Base-by-base conservation (phyloP, 1,140 invertebrate genomes). In the Drosophila littoralis region DNA sequence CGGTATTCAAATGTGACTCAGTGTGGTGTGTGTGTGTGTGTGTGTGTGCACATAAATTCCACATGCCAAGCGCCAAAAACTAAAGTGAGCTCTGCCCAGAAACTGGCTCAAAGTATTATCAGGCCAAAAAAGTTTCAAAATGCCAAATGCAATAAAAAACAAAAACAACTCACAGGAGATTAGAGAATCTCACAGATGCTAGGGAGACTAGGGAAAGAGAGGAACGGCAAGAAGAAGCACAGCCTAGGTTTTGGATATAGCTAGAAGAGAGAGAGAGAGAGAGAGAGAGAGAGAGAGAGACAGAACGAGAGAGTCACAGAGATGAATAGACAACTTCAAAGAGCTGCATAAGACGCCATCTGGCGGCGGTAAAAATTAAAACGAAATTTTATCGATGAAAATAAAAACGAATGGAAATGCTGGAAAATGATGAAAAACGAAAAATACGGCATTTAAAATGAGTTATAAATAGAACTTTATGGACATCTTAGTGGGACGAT, bases 21-120 rank as follows among this genome's bases (percentile, higher is more conserved):
- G 22, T 28, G 22, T 28, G 22, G 2, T 22, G 22, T 22, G 22
- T 2, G 22, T 28, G 22, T 28, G 22, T 28, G 22, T 22, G 28
- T 52, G 46, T 68, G 32, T 36, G 66, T 3, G 40, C 55, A 68
- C 59, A 88, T 79, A 88, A 88, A 88, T 86, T 86, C 61, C 68
- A 86, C 70, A 60, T 82, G 82, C 83, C 75, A 88, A 86, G 81
- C 67, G 77, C 84, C 64, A 79, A 60, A 74, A 82, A 85, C 68
- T 73, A 81, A 71, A 85, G 45, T 12, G 36, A 38, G 17, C 22
- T 13, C 3, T 54, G 43, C 45, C 61, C 22, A 45, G 43, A 63
- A 43, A 63, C 55, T 66, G 51, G 65, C 72, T 75, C 59, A 75
- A 75, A 75, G 67, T 70, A 59, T 75, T 70, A 75, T 75, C 67